These are phyloP conservation scores for Tetramorium simillimum DNA, from an alignment of 1,140 invertebrate species.

Conservation along the genomic window DNA sequence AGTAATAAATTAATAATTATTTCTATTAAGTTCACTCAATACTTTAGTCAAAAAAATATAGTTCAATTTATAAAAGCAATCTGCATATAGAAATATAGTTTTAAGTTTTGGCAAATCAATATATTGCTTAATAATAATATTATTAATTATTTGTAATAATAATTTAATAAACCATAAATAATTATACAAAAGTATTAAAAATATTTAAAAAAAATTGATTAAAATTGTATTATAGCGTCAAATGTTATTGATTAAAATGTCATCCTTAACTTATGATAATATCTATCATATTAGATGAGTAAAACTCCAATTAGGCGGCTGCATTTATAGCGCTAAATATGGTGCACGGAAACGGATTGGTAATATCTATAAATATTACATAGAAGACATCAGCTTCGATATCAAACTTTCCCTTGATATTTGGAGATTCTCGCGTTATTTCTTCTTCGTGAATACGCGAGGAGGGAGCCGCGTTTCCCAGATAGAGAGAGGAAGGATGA, in stretches of 20 bases:
- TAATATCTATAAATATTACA: background rate
- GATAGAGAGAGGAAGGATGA: too few relatives aligned
- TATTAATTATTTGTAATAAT: background rate
- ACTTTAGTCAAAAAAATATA: background rate
- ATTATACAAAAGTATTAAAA: background rate
- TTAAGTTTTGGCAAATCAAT: background rate
- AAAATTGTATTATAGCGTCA: background rate
- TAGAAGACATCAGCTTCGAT: slow-evolving; percentile 8
- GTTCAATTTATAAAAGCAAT: background rate
- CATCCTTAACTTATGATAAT: background rate
- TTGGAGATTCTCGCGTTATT: slow-evolving; percentile 31
- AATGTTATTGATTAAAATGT: background rate
- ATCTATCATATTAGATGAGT: background rate
- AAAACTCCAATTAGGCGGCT: background rate
- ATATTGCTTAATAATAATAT: background rate
- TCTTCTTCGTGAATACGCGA: slow-evolving; percentile 36
- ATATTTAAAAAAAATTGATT: background rate
- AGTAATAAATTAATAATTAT: background rate
- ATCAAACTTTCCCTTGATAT: slow-evolving; percentile 39
- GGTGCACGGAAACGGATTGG: background rate
- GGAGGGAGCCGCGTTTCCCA: slow-evolving; percentile 38
- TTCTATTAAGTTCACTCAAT: background rate
- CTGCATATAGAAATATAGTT: background rate
- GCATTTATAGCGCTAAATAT: background rate
- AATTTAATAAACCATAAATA: background rate